Conservation (phyloP, 2,888 invertebrate species). For the Cosmorhoe ocellata region DNA sequence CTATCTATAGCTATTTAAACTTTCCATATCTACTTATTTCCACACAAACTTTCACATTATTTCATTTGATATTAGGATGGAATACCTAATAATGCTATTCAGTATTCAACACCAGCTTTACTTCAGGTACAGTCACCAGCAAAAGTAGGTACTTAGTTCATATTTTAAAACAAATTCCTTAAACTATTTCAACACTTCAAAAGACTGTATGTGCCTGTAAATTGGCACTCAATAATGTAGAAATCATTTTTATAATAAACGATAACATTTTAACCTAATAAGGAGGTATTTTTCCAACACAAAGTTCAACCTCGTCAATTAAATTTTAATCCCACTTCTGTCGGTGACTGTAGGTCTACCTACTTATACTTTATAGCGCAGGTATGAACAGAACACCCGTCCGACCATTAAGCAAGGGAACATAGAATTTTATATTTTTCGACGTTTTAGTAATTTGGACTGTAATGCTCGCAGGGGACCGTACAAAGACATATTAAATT, state of each 20-base stretch:
- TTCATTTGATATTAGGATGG: no score
- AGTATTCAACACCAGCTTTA: constrained; percentile 25
- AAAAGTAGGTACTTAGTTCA: background rate
- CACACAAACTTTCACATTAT: no score
- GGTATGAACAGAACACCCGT: constrained; percentile 33
- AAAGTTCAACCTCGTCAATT: no score
- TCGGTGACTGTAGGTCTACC: constrained; percentile 5
- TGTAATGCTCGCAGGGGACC: constrained; percentile 55
- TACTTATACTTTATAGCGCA: constrained; percentile 7
- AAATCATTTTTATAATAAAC: no score
- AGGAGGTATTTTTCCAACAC: no score
- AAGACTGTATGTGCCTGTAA: no score
- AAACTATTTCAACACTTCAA: no score
- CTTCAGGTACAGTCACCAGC: constrained; percentile 19
- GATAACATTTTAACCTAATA: no score
- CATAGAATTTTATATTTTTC: constrained; percentile 53
- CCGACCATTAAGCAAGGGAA: constrained; percentile 39
- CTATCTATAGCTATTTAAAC: no score
- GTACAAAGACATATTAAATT: constrained; percentile 73
- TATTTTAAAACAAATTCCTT: no score
- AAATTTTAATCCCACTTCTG: background rate
- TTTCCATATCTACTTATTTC: no score
- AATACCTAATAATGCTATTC: constrained; percentile 16
- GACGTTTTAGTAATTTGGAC: constrained; percentile 59
- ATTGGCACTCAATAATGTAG: no score